Evolutionary conservation across 2,888 invertebrate species (phyloP).

Genomic region (Eristalinus aeneus): DNA sequence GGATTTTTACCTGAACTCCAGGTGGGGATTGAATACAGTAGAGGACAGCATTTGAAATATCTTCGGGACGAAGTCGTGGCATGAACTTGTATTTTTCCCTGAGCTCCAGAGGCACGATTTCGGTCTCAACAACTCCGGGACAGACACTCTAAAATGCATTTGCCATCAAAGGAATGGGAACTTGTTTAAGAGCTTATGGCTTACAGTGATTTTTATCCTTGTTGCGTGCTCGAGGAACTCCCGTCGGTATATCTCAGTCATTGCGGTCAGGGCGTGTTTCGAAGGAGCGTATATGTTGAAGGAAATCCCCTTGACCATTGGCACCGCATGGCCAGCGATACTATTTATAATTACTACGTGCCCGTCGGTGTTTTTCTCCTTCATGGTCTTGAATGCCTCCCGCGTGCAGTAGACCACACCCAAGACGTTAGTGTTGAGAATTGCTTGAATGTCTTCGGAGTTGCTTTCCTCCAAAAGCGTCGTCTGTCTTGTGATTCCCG

Average conservation of each 20-base stretch:
- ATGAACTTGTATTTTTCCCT: background rate
- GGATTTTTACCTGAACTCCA: conserved; percentile 18
- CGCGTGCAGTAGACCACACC: conserved; percentile 79
- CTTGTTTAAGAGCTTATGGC: conserved; percentile 27
- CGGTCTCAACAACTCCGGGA: conserved; percentile 43
- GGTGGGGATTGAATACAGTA: conserved; percentile 25
- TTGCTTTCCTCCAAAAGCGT: conserved; percentile 40
- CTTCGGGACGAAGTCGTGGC: background rate
- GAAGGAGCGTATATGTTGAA: conserved; percentile 72
- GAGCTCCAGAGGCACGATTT: conserved; percentile 58
- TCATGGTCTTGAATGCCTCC: conserved; percentile 81
- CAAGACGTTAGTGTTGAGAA: conserved; percentile 80
- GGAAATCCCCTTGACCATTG: background rate
- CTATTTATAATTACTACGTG: conserved; percentile 80
- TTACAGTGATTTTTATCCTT: conserved; percentile 73
- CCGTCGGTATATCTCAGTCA: conserved; percentile 71
- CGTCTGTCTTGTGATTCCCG: conserved; percentile 71
- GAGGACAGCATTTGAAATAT: conserved; percentile 24
- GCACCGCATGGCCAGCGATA: conserved; percentile 71
- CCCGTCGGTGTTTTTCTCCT: conserved; percentile 77
- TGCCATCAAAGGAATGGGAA: too few relatives aligned
- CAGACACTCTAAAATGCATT: conserved; percentile 44
- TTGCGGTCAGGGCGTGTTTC: conserved; percentile 72
- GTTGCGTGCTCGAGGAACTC: conserved; percentile 71
- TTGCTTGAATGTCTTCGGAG: conserved; percentile 37